Percentiles rank a stretch among this genome's conserved stretches.
These are phyloP conservation scores for Bombus pascuorum DNA, from an alignment of 1,140 invertebrate species.

Conservation along the genomic window DNA sequence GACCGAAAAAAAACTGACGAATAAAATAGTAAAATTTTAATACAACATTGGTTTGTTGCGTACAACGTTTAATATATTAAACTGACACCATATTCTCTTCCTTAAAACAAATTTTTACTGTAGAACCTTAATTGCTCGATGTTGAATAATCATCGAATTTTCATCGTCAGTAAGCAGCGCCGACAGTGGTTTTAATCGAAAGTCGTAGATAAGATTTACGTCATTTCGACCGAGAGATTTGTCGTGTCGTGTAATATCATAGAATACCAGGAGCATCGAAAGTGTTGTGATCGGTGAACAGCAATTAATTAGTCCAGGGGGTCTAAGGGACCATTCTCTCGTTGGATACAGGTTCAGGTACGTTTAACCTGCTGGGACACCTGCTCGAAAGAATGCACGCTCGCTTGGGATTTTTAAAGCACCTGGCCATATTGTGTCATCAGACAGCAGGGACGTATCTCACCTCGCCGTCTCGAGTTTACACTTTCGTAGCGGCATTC, in stretches of 20 bases:
- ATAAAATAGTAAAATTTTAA: not conserved
- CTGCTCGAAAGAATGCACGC: constrained; percentile 43
- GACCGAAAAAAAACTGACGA: not conserved
- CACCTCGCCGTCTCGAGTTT: constrained; percentile 26
- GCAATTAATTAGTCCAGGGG: constrained; percentile 57
- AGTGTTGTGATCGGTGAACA: constrained; percentile 53
- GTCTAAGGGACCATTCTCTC: constrained; percentile 28
- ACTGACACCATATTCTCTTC: not conserved
- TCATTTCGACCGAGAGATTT: not conserved
- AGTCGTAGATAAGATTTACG: constrained; percentile 11
- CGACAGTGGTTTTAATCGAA: constrained; percentile 15
- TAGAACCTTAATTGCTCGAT: not conserved
- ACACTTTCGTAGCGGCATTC: constrained; percentile 44
- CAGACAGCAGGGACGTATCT: not conserved
- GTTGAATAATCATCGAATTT: not conserved
- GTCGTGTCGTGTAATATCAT: constrained; percentile 25
- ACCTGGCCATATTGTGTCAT: constrained; percentile 50
- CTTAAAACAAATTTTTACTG: not conserved
- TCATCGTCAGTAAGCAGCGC: not conserved
- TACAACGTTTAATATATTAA: not conserved
- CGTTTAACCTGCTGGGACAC: constrained; percentile 46
- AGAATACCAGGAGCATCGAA: constrained; percentile 45
- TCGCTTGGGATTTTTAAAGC: constrained; percentile 36
- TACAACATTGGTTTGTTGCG: not conserved
- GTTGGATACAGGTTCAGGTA: constrained; percentile 14